Evolutionary conservation across 2,797 vertebrate genomes (phyloP).

Genomic region (Hyperoplus lanceolatus): DNA sequence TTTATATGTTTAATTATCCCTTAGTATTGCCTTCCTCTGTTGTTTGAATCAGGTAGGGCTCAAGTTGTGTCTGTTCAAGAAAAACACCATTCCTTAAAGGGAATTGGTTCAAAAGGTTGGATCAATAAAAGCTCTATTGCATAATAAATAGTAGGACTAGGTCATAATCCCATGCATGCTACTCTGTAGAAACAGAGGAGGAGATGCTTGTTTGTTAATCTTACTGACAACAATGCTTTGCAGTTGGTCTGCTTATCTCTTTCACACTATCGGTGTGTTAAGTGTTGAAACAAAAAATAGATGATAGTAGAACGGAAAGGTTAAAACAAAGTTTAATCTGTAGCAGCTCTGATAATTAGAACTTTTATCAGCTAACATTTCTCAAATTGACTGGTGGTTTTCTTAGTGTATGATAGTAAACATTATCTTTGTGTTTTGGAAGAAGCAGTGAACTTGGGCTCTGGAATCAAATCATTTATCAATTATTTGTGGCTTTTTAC

Average conservation of each 20-base stretch:
- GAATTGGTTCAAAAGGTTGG: constrained; percentile 35
- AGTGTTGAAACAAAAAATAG: not conserved
- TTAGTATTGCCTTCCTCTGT: not conserved
- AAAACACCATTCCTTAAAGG: not conserved
- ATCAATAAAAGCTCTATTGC: constrained; percentile 48
- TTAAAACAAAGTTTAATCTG: not conserved
- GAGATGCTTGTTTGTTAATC: constrained; percentile 45
- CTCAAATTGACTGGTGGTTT: not conserved
- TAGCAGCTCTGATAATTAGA: not conserved
- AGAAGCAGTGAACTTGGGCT: not conserved
- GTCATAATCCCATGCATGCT: constrained; percentile 53
- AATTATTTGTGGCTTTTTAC: no score
- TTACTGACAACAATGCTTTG: constrained; percentile 10
- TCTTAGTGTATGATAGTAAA: not conserved
- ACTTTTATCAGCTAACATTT: not conserved
- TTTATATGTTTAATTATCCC: not conserved
- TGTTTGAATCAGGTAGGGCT: not conserved
- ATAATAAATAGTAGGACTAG: constrained; percentile 50
- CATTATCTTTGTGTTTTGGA: not conserved
- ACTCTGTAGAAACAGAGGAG: constrained; percentile 43
- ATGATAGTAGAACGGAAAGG: not conserved
- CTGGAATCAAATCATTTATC: not conserved
- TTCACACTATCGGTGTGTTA: not conserved
- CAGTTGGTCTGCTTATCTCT: constrained; percentile 32
- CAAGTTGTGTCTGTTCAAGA: not conserved